Conservation (phyloP, 2,113 vertebrate genomes). For the Oncorhynchus nerka region DNA sequence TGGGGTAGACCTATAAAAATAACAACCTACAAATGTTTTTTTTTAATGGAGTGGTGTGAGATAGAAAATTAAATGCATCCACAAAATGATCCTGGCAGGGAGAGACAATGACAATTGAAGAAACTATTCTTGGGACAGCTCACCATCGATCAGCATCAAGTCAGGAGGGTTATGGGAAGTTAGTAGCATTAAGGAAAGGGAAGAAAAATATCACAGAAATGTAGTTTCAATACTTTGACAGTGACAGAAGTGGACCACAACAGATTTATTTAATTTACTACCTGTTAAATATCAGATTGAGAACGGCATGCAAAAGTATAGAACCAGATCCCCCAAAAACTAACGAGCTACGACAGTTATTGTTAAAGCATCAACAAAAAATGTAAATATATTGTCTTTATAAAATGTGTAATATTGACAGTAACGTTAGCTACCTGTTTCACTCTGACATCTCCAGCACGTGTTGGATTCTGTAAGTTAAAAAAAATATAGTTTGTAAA, state of each 20-base stretch:
- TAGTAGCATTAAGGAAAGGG: conserved; percentile 55
- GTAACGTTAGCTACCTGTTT: conserved; percentile 66
- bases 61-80: background rate
- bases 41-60: background rate
- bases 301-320: background rate
- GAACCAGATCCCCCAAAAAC: background rate
- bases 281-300: too few relatives aligned
- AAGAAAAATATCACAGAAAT: conserved; percentile 49
- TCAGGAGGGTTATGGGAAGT: conserved; percentile 57
- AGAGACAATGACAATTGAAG: conserved; percentile 7
- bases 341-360: background rate
- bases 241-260: background rate
- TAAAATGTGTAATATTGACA: background rate
- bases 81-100: conserved; percentile 13
- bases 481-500: conserved; percentile 44
- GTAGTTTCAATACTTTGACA: conserved; percentile 15
- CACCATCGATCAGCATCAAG: conserved; percentile 69
- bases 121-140: conserved; percentile 38
- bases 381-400: background rate
- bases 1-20: conserved; percentile 10
- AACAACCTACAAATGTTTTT: conserved; percentile 9
- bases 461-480: conserved; percentile 69
- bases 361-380: background rate
- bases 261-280: background rate
- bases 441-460: conserved; percentile 75